Base-by-base conservation (phyloP, 92 coral and sea anemone genomes). In the Anthopleura xanthogrammica region DNA sequence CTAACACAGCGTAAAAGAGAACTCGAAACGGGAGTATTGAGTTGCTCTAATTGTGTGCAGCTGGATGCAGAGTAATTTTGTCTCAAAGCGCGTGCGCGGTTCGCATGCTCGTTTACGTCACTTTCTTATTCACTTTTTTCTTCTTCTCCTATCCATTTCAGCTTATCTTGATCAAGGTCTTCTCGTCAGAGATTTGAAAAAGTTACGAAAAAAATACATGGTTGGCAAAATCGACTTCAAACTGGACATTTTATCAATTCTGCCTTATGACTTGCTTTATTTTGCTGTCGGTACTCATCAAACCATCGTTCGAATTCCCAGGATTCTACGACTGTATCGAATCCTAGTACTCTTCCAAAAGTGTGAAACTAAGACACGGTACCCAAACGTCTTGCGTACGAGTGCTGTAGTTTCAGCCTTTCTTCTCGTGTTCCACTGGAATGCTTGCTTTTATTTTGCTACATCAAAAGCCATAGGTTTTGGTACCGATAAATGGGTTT, bases 401-500 rank as follows among this genome's bases (percentile, higher is more conserved):
- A 43, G 88, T 75, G 82, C 76, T 46, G 79, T 92, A 55, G 86
- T 91, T 20, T 83, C 70, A 46, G 88, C 89, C 72, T 88, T 94
- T 60, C 89, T 89, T 77, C 90, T 94, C 6, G 89, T 94, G 2
- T 90, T 94, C 75, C 98, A 94, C 66, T 94, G 94, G 98, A 91
- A 92, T 79, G 95, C 98, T 12, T 94, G 98, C 41, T 87, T 90
- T 74, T 94, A 88, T 80, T 92, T 92, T 72, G 77, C 90, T n/a
- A 84, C 93, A 5, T 94, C 98, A 19, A 87, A 86, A 75, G 79
- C 75, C 56, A 88, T 94, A 19, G 98, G 98, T 2, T 85, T 88
- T 72, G 98, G 98, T 7, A 81, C 95, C 52, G 98, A 94, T 75
- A 83, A 85, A 66, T 94, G 98, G 98, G 98, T 94, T 7, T 92